phyloP scores from a whole-genome alignment of 2,888 invertebrate genomes.

The Amphipyra tragopoginis region DNA sequence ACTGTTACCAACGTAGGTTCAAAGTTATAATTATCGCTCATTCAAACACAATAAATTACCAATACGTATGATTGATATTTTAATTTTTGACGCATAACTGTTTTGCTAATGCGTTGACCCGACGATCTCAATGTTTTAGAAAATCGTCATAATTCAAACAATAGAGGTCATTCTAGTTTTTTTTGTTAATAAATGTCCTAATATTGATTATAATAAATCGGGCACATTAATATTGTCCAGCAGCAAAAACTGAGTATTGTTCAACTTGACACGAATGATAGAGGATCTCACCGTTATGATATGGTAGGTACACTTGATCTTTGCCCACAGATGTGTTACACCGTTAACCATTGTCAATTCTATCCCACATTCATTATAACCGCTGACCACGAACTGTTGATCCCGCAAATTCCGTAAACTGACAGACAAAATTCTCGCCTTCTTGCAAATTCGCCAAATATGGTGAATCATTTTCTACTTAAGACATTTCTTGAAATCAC shows the following conservation, averaged over 20 bases:
- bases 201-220: slow-evolving; percentile 45
- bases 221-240: slow-evolving; percentile 49
- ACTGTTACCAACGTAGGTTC: slow-evolving; percentile 54
- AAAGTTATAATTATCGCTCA: slow-evolving; percentile 59
- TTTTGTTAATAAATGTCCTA: slow-evolving; percentile 28
- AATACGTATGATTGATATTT: slow-evolving; percentile 66
- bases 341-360: slow-evolving; percentile 57
- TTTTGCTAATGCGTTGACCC: slow-evolving; percentile 58
- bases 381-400: slow-evolving; percentile 32
- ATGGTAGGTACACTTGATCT: slow-evolving; percentile 51
- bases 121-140: slow-evolving; percentile 31
- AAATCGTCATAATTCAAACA: slow-evolving; percentile 39
- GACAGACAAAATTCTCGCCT: slow-evolving; percentile 12
- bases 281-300: slow-evolving; percentile 62
- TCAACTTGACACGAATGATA: slow-evolving; percentile 56
- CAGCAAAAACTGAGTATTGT: slow-evolving; percentile 57
- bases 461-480: slow-evolving; percentile 11
- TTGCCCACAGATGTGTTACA: slow-evolving; percentile 44
- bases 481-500: slow-evolving; percentile 22
- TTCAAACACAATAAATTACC: slow-evolving; percentile 62
- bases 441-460: slow-evolving; percentile 20
- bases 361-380: slow-evolving; percentile 21
- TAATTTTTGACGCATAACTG: slow-evolving; percentile 65
- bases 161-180: slow-evolving; percentile 30
- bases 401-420: slow-evolving; percentile 19